A percentile compares a stretch with the other conserved stretches of the same genome.
These are phyloP conservation scores for Lasioglossum morio DNA, from an alignment of 2,888 invertebrate species.

Conservation along the genomic window DNA sequence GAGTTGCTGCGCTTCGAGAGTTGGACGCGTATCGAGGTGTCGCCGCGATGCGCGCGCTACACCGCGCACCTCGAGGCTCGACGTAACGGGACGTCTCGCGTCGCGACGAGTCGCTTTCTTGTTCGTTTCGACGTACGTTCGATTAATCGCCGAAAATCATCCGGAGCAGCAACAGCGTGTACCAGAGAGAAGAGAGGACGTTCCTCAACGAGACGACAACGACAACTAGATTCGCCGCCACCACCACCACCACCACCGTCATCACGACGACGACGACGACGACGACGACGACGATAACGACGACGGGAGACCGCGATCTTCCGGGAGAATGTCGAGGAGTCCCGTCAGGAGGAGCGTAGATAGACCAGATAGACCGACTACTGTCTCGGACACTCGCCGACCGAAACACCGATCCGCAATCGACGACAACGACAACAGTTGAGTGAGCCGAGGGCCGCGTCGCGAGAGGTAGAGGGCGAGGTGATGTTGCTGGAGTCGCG, in stretches of 20 bases:
- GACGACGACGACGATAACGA: neutral
- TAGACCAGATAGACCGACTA: neutral
- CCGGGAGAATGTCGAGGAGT: slow-evolving; percentile 60
- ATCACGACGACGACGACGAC: neutral
- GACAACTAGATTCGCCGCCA: neutral
- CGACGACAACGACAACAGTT: slow-evolving; percentile 43
- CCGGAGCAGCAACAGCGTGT: neutral
- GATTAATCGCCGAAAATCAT: neutral
- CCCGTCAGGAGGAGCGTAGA: slow-evolving; percentile 51
- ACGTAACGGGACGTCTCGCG: slow-evolving; percentile 68
- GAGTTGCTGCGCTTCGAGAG: neutral
- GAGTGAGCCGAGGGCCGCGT: slow-evolving; percentile 14
- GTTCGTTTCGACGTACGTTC: neutral
- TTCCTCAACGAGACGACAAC: neutral
- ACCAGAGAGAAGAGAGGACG: neutral
- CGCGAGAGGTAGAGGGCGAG: slow-evolving; percentile 60
- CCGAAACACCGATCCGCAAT: neutral
- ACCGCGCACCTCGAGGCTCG: slow-evolving; percentile 29
- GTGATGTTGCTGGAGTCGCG: slow-evolving; percentile 85
- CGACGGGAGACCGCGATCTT: neutral
- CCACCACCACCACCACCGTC: neutral
- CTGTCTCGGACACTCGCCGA: neutral
- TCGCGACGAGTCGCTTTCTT: slow-evolving; percentile 74
- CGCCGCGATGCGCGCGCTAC: slow-evolving; percentile 63
- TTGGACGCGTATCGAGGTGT: slow-evolving; percentile 4